Evolutionary conservation across 2,113 vertebrate genomes (phyloP).

Genomic region (Pangasianodon gigas): DNA sequence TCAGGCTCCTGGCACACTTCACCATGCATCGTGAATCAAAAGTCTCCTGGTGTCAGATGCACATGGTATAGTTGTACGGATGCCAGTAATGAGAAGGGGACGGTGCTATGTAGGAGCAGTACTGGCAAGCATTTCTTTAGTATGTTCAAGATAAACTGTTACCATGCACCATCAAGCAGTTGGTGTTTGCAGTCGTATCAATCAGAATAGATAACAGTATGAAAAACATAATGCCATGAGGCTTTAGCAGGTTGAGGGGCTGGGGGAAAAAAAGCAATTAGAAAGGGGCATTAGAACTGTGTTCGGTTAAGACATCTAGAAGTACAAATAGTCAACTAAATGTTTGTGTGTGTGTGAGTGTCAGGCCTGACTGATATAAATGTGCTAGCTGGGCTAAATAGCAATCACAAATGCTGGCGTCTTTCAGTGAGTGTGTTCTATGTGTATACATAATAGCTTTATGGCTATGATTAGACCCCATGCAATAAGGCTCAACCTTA

Average conservation of each 20-base stretch:
- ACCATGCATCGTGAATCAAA: slow-evolving; percentile 19
- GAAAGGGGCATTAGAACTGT: not conserved
- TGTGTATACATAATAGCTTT: not conserved
- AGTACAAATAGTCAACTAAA: not conserved
- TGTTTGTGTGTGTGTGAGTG: not conserved
- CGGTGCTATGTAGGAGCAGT: not conserved
- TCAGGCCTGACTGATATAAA: not conserved
- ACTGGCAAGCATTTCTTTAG: not conserved
- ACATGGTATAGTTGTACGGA: not conserved
- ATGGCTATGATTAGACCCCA: not conserved
- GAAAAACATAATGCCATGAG: slow-evolving; percentile 40
- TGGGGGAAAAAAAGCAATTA: not conserved
- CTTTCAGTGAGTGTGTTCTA: not conserved
- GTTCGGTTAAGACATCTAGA: not conserved
- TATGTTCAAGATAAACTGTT: slow-evolving; percentile 15
- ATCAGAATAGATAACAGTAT: slow-evolving; percentile 46
- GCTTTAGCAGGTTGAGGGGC: slow-evolving; percentile 32
- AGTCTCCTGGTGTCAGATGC: not conserved
- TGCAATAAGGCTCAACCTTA: not conserved
- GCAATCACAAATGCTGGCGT: not conserved
- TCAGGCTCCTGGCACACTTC: slow-evolving; percentile 13
- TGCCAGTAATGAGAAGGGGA: not conserved
- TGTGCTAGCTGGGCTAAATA: not conserved
- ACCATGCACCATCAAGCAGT: slow-evolving; percentile 49
- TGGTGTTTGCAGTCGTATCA: slow-evolving; percentile 52